Evolutionary conservation across 2,888 invertebrate species (phyloP).

Genomic region (Trichacis sp.): DNA sequence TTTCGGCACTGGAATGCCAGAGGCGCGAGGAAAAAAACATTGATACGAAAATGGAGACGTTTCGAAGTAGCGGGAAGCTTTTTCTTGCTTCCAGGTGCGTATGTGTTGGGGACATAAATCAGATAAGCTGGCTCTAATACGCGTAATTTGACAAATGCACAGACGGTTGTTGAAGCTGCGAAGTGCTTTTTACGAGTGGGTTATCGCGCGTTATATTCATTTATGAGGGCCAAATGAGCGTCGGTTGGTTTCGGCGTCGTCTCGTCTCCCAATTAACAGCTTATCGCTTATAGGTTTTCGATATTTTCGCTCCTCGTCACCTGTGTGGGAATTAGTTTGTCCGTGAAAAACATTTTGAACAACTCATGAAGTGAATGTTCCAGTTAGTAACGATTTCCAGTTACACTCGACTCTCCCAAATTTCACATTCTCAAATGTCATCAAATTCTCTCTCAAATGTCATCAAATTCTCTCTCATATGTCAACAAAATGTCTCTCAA

Average conservation of each 20-base stretch:
- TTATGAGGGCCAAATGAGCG: slow-evolving; percentile 32
- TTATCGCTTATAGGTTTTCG: slow-evolving; percentile 65
- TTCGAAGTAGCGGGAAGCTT: too few species aligned
- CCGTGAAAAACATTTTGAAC: too few species aligned
- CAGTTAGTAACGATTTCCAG: too few species aligned
- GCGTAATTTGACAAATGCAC: neutral
- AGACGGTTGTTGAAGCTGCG: neutral
- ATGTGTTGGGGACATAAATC: neutral
- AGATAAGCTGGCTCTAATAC: neutral
- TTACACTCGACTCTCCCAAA: too few species aligned
- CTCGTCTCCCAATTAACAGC: slow-evolving; percentile 65
- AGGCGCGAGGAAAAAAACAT: neutral
- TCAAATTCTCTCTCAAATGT: too few species aligned
- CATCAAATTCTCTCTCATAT: too few species aligned
- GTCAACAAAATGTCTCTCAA: too few species aligned
- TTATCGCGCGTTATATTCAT: slow-evolving; percentile 25
- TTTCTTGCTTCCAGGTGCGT: too few species aligned
- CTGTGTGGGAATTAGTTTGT: too few species aligned
- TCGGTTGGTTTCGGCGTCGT: slow-evolving; percentile 45
- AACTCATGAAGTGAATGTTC: too few species aligned
- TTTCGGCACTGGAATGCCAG: neutral
- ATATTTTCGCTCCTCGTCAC: slow-evolving; percentile 55
- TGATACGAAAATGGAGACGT: too few species aligned
- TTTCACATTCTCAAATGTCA: too few species aligned
- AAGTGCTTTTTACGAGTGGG: slow-evolving; percentile 7